phyloP scores from a whole-genome alignment of 2,797 vertebrate genomes.

The Urocyon cinereoargenteus region DNA sequence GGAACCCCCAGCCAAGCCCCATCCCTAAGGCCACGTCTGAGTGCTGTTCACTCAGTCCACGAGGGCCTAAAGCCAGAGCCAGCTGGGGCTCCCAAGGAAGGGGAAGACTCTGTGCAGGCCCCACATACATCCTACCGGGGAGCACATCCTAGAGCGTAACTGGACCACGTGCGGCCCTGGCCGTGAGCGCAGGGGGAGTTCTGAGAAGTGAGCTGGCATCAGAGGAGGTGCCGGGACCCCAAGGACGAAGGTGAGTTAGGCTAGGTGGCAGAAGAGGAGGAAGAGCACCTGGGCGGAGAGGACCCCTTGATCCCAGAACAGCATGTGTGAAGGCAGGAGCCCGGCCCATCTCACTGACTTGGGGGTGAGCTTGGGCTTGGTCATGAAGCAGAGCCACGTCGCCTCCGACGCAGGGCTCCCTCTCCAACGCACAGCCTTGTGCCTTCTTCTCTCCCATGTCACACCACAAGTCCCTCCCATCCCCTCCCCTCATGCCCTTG shows the following conservation, averaged over 20 bases:
- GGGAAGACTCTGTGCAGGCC: not conserved
- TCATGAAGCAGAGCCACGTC: not conserved
- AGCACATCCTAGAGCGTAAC: accelerated
- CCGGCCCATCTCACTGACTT: not conserved
- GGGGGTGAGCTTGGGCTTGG: too few species aligned
- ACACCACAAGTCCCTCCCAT: too few species aligned
- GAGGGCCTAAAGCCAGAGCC: too few species aligned
- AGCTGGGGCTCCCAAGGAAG: not conserved
- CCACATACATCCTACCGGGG: accelerated
- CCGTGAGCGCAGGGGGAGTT: not conserved
- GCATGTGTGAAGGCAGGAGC: not conserved
- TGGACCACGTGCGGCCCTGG: not conserved
- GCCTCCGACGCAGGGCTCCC: not conserved
- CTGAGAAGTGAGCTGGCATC: not conserved
- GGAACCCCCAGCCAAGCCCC: not conserved
- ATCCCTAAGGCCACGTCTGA: not conserved
- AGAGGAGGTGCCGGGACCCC: not conserved
- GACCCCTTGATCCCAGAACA: not conserved
- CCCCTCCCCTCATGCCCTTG: accelerated
- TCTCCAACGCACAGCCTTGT: accelerated
- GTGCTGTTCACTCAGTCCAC: not conserved
- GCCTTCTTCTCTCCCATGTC: not conserved
- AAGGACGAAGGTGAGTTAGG: not conserved
- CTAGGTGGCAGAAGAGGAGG: not conserved
- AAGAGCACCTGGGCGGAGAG: not conserved